These are phyloP conservation scores for Cossypha polioptera DNA, from an alignment of 2,797 vertebrate species.

Conservation along the genomic window DNA sequence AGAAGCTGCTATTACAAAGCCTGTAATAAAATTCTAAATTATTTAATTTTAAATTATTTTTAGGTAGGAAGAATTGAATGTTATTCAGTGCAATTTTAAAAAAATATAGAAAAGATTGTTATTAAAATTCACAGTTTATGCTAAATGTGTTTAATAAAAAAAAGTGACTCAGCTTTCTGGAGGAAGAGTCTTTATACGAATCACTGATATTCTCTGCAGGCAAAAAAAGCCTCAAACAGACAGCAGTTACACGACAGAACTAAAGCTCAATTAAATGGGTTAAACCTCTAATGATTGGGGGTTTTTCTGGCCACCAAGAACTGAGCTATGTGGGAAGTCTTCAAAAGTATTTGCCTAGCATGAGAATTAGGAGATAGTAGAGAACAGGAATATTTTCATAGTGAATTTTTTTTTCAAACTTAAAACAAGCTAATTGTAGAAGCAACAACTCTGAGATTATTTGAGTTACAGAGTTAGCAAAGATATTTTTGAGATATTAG, in stretches of 20 bases:
- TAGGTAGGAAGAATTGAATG: not conserved
- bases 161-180: not conserved
- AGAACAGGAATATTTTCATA: not conserved
- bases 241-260: not conserved
- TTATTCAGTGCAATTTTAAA: not conserved
- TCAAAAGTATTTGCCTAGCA: not conserved
- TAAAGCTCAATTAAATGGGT: not conserved
- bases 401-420: not conserved
- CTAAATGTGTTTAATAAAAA: not conserved
- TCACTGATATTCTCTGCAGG: not conserved
- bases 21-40: not conserved
- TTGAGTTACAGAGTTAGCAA: not conserved
- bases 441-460: not conserved
- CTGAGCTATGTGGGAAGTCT: not conserved
- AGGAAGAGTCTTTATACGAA: not conserved
- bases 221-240: accelerated
- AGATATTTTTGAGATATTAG: not conserved
- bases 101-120: not conserved
- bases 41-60: not conserved
- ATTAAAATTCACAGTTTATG: not conserved
- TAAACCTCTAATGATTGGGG: accelerated
- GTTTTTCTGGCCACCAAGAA: not conserved
- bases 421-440: not conserved
- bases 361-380: not conserved
- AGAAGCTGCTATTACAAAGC: not conserved